Evolutionary conservation across 2,888 invertebrate genomes (phyloP).

Genomic region (Diploptera punctata): DNA sequence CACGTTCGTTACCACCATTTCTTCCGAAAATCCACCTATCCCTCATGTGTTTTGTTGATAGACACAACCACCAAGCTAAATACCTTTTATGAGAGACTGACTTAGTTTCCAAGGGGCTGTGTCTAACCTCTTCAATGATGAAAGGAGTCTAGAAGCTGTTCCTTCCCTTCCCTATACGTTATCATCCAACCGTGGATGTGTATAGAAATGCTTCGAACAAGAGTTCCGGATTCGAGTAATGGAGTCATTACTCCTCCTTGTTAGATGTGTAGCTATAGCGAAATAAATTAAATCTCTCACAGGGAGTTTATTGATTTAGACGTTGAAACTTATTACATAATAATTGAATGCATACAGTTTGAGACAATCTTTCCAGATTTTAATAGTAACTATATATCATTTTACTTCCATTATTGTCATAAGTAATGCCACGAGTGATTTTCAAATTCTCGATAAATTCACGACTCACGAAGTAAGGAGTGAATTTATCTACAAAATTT

Average conservation of each 20-base stretch:
- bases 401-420: too few species aligned
- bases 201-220: neutral
- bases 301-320: too few species aligned
- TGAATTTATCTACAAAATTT: too few species aligned
- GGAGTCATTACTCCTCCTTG: neutral
- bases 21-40: neutral
- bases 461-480: too few species aligned
- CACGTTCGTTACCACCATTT: neutral
- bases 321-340: too few species aligned
- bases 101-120: neutral
- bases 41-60: neutral
- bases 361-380: too few species aligned
- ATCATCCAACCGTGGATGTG: neutral
- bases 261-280: neutral
- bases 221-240: neutral
- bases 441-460: too few species aligned
- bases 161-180: neutral
- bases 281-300: too few species aligned
- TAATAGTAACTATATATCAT: too few species aligned
- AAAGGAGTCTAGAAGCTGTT: constrained; percentile 6
- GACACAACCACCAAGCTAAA: constrained; percentile 1
- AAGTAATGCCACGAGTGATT: too few species aligned
- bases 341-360: too few species aligned
- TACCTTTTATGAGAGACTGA: constrained; percentile 6
- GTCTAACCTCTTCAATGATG: neutral